Conservation (phyloP, 1,140 invertebrate genomes). For the Leptestheria dahalacensis region DNA sequence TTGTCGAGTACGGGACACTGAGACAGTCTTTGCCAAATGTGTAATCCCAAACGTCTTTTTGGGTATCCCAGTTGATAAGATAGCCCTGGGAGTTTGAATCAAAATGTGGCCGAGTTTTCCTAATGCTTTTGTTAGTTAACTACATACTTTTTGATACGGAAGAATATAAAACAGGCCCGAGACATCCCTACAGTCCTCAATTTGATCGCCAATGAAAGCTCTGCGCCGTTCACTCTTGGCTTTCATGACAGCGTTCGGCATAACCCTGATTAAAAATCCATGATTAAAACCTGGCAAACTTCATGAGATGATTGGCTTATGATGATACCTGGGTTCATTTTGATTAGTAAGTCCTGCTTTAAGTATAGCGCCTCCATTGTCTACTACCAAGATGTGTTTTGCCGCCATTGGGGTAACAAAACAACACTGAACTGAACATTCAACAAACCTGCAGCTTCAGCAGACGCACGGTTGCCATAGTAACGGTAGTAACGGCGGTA, state of each 20-base stretch:
- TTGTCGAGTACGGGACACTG: slow-evolving; percentile 56
- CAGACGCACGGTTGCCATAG: no score
- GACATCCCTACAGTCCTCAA: slow-evolving; percentile 89
- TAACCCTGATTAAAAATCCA: slow-evolving; percentile 37
- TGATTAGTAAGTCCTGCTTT: background rate
- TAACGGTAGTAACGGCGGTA: no score
- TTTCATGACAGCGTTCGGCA: slow-evolving; percentile 96
- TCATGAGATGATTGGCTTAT: background rate
- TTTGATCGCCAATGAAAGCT: slow-evolving; percentile 82
- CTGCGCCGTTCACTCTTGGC: slow-evolving; percentile 86
- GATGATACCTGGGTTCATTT: background rate
- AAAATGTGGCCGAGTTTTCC: slow-evolving; percentile 13
- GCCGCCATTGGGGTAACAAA: background rate
- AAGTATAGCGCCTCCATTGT: background rate
- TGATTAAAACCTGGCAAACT: background rate
- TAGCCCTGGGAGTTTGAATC: slow-evolving; percentile 52
- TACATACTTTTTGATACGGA: slow-evolving; percentile 69
- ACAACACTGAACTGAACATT: no score
- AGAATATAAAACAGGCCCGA: slow-evolving; percentile 87
- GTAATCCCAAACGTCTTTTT: slow-evolving; percentile 94
- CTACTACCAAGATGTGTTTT: background rate
- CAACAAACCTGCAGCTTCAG: no score
- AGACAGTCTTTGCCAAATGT: slow-evolving; percentile 79
- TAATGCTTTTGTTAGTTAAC: background rate
- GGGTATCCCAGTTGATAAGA: slow-evolving; percentile 85